Conservation (phyloP, 2,113 vertebrate species). For the Malurus cyaneus region DNA sequence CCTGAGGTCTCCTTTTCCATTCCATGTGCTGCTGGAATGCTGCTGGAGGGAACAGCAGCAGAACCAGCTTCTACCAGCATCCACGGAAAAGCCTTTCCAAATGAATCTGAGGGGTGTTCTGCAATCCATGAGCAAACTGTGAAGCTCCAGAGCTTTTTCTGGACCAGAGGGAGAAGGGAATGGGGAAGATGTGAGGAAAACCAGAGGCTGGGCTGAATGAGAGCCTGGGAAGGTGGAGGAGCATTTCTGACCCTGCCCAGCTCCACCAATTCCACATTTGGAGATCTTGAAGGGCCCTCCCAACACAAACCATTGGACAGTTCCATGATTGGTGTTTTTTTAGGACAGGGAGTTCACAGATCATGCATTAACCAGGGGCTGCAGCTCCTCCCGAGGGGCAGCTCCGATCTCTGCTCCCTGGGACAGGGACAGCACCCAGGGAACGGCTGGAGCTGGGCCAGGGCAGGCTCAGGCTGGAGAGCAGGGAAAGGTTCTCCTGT, state of each 20-base stretch:
- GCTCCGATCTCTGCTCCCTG: background rate
- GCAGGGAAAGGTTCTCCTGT: background rate
- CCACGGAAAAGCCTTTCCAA: background rate
- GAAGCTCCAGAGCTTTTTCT: background rate
- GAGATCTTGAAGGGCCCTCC: background rate
- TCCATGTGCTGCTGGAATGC: background rate
- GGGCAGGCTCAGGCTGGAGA: background rate
- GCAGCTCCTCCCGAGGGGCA: background rate
- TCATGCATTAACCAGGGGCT: rapidly evolving
- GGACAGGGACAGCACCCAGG: background rate
- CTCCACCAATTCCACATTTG: background rate
- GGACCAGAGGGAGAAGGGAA: background rate
- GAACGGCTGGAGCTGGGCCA: background rate
- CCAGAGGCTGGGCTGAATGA: background rate
- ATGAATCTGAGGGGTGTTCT: background rate
- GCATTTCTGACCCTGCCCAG: background rate
- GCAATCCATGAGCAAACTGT: background rate
- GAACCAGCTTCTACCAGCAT: background rate
- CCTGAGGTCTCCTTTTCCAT: background rate
- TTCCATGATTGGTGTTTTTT: background rate
- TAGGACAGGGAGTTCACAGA: rapidly evolving
- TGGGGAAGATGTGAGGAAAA: background rate
- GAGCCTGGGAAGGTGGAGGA: background rate
- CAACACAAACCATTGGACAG: background rate
- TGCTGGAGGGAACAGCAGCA: background rate